Evolutionary conservation across 2,113 vertebrate species (phyloP), one percentile per base, ranked within the genome.

Genomic region (Labeo catla): DNA sequence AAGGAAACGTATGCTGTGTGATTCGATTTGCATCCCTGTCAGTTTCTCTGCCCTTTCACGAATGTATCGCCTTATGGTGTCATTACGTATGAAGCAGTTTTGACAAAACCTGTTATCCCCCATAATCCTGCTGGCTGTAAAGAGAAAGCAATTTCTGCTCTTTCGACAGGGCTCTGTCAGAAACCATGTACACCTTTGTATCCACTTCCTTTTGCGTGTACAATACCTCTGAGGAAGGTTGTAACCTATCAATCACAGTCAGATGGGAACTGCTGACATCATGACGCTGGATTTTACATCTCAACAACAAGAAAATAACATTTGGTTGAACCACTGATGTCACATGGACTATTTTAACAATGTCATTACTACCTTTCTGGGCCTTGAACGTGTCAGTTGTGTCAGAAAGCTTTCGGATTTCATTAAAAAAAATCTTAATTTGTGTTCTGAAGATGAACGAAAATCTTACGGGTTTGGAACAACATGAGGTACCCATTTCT

Each of bases 241-340:
- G 77, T 82, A 72, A 36, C 77, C 81, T 84, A 85, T 89, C 85
- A 78, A 85, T 89, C 88, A 82, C 12, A 47, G 13, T 85, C 77
- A 63, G 81, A 81, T 28, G 1, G 21, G 23, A 57, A 23, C 19
- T 28, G 4, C 59, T 39, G n/a, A 68, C n/a, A 82, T 68, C 63
- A 36, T 23, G 52, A 36, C 9, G 45, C 57, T 63, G 50, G 5
- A 54, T 16, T 77, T 80, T 65, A 28, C 28, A 66, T 70, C 34
- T 36, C 66, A 68, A 19, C 13, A 4, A 70, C 36, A 43, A 70
- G 66, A 70, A 70, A 70, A 57, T 19, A 49, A 49, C 11, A 23
- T 47, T 39, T 2, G 2, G 28, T 28, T 28, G 28, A 28, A 28
- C 28, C 28, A 28, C 28, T 28, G 28, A 28, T 28, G 28, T 28